Evolutionary conservation across 2,888 invertebrate species (phyloP), one percentile per base, ranked within the genome.

Genomic region (Liopterus haemorrhoidalis): DNA sequence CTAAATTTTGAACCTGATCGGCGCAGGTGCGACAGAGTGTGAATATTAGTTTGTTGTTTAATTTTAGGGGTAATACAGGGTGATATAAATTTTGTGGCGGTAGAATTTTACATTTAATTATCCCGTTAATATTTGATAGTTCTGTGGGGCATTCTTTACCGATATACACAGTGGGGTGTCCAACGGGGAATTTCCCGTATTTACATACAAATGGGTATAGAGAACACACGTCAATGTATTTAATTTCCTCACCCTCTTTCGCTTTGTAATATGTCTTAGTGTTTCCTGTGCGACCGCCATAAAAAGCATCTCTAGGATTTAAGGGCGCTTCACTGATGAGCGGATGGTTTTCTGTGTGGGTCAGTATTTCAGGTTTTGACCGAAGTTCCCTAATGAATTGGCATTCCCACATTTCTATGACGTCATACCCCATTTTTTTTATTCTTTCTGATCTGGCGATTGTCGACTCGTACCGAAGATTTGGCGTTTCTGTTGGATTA

Each of bases 121-220:
- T 14, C 1, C 47, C 50, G n/a, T n/a, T n/a, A n/a, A n/a, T n/a
- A n/a, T n/a, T n/a, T n/a, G n/a, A n/a, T n/a, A n/a, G n/a, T n/a
- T n/a, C n/a, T n/a, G n/a, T n/a, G n/a, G 24, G 19, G 35, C 57
- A 57, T 1, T 51, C 48, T 2, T 51, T 42, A 0, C 54, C 54
- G 2, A 53, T 40, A 22, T 48, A 44, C n/a, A 58, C 49, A 31
- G 8, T 50, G 1, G 61, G 62, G 41, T 61, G 60, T 0, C 57
- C 59, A 0, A 60, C 30, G 1, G 59, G 59, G 39, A 54, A 59
- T 38, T 53, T 54, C 1, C 54, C 50, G 30, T 55, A 52, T 41
- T 61, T 59, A 42, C 50, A 57, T 5, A 58, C 50, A 20, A 27
- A 60, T 0, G 60, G 61, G 41, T 63, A 60, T 4, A 59, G 31